A percentile compares a stretch with the other conserved stretches of the same genome.
phyloP scores from a whole-genome alignment of 30 jellyfish, hydroid and myxozoan genomes.

The Aurelia aurita complex sp. Pacific region DNA sequence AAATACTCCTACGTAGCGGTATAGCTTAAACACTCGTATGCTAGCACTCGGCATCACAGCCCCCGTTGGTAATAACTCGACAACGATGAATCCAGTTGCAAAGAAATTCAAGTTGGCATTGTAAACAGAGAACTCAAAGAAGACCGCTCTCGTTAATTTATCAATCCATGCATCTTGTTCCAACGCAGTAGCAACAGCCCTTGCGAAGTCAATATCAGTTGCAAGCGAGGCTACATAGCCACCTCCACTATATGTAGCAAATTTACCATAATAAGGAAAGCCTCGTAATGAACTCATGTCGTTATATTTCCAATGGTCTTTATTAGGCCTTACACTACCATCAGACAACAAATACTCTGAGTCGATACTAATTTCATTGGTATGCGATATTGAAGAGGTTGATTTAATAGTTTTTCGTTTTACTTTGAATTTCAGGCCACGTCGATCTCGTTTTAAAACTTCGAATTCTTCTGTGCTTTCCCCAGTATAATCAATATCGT shows the following conservation, averaged over 20 bases:
- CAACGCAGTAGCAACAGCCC: slow-evolving; percentile 51
- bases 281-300: slow-evolving; percentile 64
- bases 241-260: slow-evolving; percentile 76
- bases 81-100: slow-evolving; percentile 63
- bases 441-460: slow-evolving; percentile 12
- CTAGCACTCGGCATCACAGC: slow-evolving; percentile 67
- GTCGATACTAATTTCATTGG: slow-evolving; percentile 27
- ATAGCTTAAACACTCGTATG: slow-evolving; percentile 44
- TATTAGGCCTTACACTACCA: slow-evolving; percentile 40
- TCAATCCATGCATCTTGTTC: slow-evolving; percentile 72
- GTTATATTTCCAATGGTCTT: slow-evolving; percentile 34
- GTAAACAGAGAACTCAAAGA: slow-evolving; percentile 84
- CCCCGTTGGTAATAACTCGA: slow-evolving; percentile 71
- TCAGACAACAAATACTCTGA: slow-evolving; percentile 32
- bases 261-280: slow-evolving; percentile 73
- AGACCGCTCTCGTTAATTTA: slow-evolving; percentile 73
- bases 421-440: slow-evolving; percentile 47
- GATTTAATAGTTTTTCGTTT: slow-evolving; percentile 48
- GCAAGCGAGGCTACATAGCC: slow-evolving; percentile 84
- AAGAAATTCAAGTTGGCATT: slow-evolving; percentile 79
- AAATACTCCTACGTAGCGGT: slow-evolving; percentile 52
- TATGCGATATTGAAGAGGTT: slow-evolving; percentile 24
- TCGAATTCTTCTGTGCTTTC: background rate
- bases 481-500: background rate
- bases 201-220: slow-evolving; percentile 45